Evolutionary conservation across 1,140 invertebrate species (phyloP), one percentile per base, ranked within the genome.

Genomic region (Macrobrachium nipponense): DNA sequence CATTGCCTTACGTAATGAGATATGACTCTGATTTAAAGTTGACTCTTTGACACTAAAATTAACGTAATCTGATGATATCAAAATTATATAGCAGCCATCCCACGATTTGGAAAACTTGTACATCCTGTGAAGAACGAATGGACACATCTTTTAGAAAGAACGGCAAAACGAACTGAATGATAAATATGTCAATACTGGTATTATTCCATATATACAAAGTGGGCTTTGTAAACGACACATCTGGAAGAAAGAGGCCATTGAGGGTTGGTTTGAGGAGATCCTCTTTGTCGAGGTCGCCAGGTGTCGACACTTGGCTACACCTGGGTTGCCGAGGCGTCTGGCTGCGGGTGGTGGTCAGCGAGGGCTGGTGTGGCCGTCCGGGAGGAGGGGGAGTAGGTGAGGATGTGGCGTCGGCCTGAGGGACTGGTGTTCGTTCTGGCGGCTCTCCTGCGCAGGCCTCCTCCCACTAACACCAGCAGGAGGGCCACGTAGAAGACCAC

Each of bases 401-500:
- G 75, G 58, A 86, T 79, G 76, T 86, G 83, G 10, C 83, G 75
- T 4, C 83, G 75, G 14, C 83, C 83, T 5, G 83, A 86, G 17
- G 83, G 77, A 1, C 75, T 60, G 23, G 66, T 18, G 23, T 64
- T 58, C 14, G 76, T 11, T 12, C 18, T 64, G 0, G 76, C 83
- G 44, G 76, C 20, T 15, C 76, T 18, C n/a, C 83, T 43, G 51
- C 44, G 59, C n/a, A 68, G 23, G 4, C 83, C 83, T 2, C 83
- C 83, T 17, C 82, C 82, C 20, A 86, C 83, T 7, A 86, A 36
- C 62, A 86, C 83, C 77, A 86, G 64, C 15, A 86, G 76, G 14
- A 86, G 83, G 62, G 83, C 83, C 66, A 86, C 83, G 61, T 86
- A 86, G 44, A 86, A 86, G 61, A 86, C 76, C 51, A 86, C 83